Evolutionary conservation across 2,888 invertebrate genomes (phyloP).

Genomic region (Euclidia mi): DNA sequence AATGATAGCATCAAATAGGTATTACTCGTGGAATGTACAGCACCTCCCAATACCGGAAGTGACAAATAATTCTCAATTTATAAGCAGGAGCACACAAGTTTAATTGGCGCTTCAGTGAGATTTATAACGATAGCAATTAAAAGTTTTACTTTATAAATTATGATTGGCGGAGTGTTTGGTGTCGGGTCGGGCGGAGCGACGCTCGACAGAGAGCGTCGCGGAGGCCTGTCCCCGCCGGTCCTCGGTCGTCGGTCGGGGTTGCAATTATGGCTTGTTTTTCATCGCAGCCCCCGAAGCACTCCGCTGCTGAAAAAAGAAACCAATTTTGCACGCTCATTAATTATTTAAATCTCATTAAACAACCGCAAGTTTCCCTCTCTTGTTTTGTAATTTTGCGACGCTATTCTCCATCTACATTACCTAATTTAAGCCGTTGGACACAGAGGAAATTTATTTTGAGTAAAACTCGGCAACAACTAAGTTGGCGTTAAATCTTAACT

Average conservation of each 20-base stretch:
- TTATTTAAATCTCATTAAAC: slow-evolving; percentile 90
- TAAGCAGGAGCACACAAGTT: slow-evolving; percentile 56
- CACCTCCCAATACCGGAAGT: neutral
- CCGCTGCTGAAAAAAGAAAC: slow-evolving; percentile 84
- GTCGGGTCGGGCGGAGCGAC: slow-evolving; percentile 45
- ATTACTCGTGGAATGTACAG: too few species aligned
- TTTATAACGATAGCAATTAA: slow-evolving; percentile 75
- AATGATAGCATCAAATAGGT: too few species aligned
- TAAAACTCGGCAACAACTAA: slow-evolving; percentile 34
- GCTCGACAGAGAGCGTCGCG: slow-evolving; percentile 50
- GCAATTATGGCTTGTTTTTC: slow-evolving; percentile 85
- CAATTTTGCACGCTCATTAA: slow-evolving; percentile 90
- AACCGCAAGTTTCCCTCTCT: slow-evolving; percentile 83
- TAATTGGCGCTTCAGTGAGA: slow-evolving; percentile 71
- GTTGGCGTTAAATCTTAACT: slow-evolving; percentile 43
- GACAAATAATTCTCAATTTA: slow-evolving; percentile 30
- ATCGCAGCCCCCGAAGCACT: slow-evolving; percentile 77
- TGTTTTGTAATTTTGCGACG: slow-evolving; percentile 81
- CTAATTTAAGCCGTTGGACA: slow-evolving; percentile 77
- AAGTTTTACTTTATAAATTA: slow-evolving; percentile 77
- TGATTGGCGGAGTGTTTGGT: slow-evolving; percentile 64
- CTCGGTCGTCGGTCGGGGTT: slow-evolving; percentile 75
- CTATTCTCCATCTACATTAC: slow-evolving; percentile 64
- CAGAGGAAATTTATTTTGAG: slow-evolving; percentile 53
- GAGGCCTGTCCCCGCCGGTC: slow-evolving; percentile 60